Conservation (phyloP, 2,888 invertebrate genomes). For the Melanotus villosus region DNA sequence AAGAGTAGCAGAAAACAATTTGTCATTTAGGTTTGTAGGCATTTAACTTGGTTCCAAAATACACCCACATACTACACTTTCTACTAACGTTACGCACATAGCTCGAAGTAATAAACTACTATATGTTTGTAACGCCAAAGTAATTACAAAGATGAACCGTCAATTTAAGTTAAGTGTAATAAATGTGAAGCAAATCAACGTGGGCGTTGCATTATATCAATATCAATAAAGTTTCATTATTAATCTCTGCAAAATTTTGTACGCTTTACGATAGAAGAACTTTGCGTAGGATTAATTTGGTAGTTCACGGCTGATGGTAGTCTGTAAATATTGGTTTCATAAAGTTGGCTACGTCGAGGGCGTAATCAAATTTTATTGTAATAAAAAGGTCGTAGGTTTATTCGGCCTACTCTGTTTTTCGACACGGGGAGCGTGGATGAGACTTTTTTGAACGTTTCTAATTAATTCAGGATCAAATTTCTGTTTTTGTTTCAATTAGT, state of each 20-base stretch:
- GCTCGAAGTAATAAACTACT: background rate
- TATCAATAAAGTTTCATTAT: conserved; percentile 15
- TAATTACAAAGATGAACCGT: background rate
- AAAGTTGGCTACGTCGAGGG: conserved; percentile 5
- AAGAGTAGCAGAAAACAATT: too few relatives aligned
- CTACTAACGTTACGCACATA: background rate
- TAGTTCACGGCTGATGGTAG: background rate
- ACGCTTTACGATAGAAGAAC: background rate
- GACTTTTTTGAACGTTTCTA: too few relatives aligned
- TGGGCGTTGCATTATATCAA: conserved; percentile 19
- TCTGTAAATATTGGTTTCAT: background rate
- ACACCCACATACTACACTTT: background rate
- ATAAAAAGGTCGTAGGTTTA: background rate
- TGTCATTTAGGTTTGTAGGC: background rate
- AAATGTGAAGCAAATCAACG: background rate
- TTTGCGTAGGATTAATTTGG: background rate
- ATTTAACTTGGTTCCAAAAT: background rate
- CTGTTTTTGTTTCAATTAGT: too few relatives aligned
- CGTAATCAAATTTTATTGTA: conserved; percentile 13
- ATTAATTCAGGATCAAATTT: too few relatives aligned
- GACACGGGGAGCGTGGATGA: background rate
- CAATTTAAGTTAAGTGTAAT: conserved; percentile 11
- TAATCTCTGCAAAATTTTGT: conserved; percentile 14
- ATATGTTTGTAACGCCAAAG: background rate
- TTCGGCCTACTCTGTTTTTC: background rate